Evolutionary conservation across 2,888 invertebrate species (phyloP).

Genomic region (Octonoba sinensis): DNA sequence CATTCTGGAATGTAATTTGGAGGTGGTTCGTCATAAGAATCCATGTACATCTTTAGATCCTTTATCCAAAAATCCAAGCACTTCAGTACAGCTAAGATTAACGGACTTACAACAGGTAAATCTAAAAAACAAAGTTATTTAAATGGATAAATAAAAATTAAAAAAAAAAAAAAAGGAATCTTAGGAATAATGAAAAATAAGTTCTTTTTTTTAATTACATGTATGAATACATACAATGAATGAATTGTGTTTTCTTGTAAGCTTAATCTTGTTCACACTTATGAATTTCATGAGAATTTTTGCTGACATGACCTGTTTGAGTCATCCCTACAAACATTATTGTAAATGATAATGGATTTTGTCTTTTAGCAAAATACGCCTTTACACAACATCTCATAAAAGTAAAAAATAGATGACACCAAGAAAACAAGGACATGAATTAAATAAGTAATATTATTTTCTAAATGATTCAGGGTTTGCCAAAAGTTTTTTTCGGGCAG

Average conservation of each 20-base stretch:
- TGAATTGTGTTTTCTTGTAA: not conserved
- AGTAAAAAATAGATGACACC: too few species aligned
- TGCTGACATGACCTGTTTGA: too few species aligned
- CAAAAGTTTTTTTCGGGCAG: too few species aligned
- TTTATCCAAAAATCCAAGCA: slow-evolving; percentile 92
- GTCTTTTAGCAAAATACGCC: too few species aligned
- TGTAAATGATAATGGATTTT: too few species aligned
- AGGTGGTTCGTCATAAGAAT: slow-evolving; percentile 83
- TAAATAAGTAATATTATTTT: too few species aligned
- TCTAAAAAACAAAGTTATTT: slow-evolving; percentile 21
- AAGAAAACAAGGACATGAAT: too few species aligned
- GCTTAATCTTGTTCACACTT: too few species aligned
- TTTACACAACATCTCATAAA: too few species aligned
- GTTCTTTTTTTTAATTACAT: not conserved
- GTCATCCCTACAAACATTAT: too few species aligned
- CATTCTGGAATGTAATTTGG: slow-evolving; percentile 91
- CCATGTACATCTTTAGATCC: slow-evolving; percentile 81
- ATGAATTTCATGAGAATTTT: too few species aligned
- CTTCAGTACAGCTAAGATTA: slow-evolving; percentile 89
- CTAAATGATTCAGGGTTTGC: too few species aligned
- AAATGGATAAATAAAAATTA: not conserved
- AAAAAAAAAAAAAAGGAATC: not conserved
- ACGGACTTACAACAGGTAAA: slow-evolving; percentile 74
- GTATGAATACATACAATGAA: not conserved
- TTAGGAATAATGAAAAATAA: not conserved